A percentile compares a stretch with the other conserved stretches of the same genome.
Evolutionary conservation across 2,888 invertebrate genomes (phyloP).

Genomic region (Campoplex capitator): DNA sequence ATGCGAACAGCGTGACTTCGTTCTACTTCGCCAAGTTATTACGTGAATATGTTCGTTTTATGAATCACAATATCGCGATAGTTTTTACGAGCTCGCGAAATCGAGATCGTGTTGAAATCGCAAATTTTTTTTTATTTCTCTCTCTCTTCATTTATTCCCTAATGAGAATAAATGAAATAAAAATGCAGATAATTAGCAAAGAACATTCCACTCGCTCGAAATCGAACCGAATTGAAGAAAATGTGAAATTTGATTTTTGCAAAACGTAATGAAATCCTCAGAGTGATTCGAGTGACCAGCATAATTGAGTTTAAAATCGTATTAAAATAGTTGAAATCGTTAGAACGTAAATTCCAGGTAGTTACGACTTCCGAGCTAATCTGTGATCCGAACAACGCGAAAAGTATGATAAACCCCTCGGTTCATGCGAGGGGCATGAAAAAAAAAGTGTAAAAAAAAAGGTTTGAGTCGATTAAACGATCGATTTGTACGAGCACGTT

Average conservation of each 20-base stretch:
- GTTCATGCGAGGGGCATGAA: neutral
- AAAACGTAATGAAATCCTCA: neutral
- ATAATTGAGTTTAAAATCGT: neutral
- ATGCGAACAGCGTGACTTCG: conserved; percentile 50
- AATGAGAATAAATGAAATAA: neutral
- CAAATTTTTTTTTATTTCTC: neutral
- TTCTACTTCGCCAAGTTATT: conserved; percentile 61
- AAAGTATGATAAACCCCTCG: neutral
- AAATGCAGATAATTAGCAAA: neutral
- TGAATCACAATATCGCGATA: conserved; percentile 42
- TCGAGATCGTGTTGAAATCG: conserved; percentile 18
- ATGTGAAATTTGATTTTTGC: neutral
- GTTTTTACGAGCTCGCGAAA: conserved; percentile 35
- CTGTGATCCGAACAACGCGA: neutral
- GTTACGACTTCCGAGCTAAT: neutral
- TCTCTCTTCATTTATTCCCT: neutral
- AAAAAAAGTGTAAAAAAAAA: neutral
- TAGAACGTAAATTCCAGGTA: neutral
- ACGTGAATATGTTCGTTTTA: conserved; percentile 47
- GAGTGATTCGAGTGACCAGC: neutral
- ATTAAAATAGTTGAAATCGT: neutral
- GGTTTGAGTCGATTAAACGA: neutral
- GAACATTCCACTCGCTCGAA: too few relatives aligned
- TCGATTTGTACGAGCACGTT: conserved; percentile 32
- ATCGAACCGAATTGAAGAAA: neutral